Base-by-base conservation (phyloP, 2,113 vertebrate species). In the Centropus bengalensis region DNA sequence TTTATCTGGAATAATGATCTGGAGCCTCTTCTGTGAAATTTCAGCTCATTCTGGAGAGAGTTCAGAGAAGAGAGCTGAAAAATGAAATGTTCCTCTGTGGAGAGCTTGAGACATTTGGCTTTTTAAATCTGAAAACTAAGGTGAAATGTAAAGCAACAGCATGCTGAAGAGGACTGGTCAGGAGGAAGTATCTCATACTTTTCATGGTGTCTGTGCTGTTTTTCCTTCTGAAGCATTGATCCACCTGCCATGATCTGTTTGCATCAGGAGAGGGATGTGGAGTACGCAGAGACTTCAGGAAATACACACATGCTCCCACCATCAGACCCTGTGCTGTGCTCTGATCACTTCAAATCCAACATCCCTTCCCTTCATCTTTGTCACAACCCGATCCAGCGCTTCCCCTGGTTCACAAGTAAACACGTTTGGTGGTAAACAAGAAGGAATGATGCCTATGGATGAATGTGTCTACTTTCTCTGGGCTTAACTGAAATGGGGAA, bases 241-340 rank as follows among this genome's bases (percentile, higher is more conserved):
- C 44, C 14, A 3, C 38, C 52, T 32, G 22, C 59, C 3, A 0
- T 4, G n/a, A 8, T 4, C 11, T 52, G 33, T 45, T 82, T 58
- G 26, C 17, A 8, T 6, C 1, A 1, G 54, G 58, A 45, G 10
- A 70, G 8, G 18, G 27, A 7, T 16, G 26, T 3, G 24, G 44
- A 18, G 32, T 2, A 7, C 3, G 1, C 6, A 20, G 20, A 38
- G 55, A 14, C 32, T 38, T n/a, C 45, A 33, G 42, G 62, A 30
- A 45, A 38, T 2, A 6, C 0, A 0, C 10, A 0, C 9, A 2
- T 30, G 15, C 22, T 42, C 22, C 38, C 45, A 20, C 16, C 18
- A 3, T 20, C 59, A 36, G 44, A 32, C 49, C 14, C 51, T 12
- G 30, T 1, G 2, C 22, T 27, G 17, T 14, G 27, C 27, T 22